Percentiles rank a stretch among this genome's conserved stretches.
These are phyloP conservation scores for Muricea muricata DNA, from an alignment of 92 coral and sea anemone genomes.

Conservation along the genomic window DNA sequence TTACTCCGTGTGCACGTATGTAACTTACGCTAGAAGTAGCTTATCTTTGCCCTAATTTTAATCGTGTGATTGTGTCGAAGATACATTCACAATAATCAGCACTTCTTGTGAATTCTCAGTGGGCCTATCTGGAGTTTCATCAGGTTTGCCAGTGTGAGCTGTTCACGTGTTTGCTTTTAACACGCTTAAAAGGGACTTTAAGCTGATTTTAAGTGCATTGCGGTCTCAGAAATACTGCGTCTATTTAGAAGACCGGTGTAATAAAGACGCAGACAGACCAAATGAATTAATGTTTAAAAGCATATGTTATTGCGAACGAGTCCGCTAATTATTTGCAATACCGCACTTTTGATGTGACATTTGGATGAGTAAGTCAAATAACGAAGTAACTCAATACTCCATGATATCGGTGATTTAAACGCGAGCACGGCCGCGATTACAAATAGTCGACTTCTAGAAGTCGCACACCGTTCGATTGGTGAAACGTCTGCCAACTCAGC, in stretches of 20 bases:
- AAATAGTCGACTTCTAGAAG: too few species aligned
- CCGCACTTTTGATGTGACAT: slow-evolving; percentile 5
- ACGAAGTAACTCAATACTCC: neutral
- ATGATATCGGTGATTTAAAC: too few species aligned
- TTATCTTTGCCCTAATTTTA: neutral
- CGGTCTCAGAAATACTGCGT: neutral
- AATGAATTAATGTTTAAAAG: slow-evolving; percentile 16
- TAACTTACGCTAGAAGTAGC: neutral
- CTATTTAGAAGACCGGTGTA: neutral
- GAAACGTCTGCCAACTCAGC: neutral
- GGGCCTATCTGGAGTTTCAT: neutral
- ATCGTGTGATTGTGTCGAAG: neutral
- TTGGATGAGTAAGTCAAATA: neutral
- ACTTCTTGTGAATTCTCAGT: neutral
- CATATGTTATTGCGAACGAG: slow-evolving; percentile 1
- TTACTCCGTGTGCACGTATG: neutral
- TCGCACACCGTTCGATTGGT: too few species aligned
- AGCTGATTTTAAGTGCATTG: neutral
- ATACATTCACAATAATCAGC: neutral
- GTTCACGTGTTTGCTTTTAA: slow-evolving; percentile 1
- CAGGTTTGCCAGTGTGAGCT: too few species aligned
- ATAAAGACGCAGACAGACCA: neutral
- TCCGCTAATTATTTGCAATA: neutral
- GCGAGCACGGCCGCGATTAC: too few species aligned
- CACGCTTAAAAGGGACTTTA: neutral